These are phyloP conservation scores for Caracal caracal DNA, from an alignment of 2,113 vertebrate genomes.

Conservation along the genomic window DNA sequence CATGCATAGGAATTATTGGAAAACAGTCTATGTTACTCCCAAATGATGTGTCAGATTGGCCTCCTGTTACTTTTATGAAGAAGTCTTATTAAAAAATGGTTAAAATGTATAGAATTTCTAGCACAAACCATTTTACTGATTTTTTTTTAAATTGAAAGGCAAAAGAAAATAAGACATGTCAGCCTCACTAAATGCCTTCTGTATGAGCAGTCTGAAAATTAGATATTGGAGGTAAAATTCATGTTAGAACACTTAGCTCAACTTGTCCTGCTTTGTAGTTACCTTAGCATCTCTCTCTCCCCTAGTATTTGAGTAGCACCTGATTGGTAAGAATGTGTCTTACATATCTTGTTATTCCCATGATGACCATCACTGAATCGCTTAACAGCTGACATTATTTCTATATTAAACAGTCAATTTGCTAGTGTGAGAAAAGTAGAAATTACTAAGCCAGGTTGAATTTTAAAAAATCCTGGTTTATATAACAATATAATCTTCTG, in stretches of 20 bases:
- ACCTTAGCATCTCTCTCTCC: not conserved
- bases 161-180: not conserved
- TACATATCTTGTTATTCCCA: not conserved
- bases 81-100: not conserved
- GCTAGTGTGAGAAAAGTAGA: not conserved
- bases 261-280: not conserved
- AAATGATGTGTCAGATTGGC: not conserved
- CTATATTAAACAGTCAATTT: not conserved
- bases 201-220: not conserved
- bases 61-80: not conserved
- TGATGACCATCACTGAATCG: not conserved
- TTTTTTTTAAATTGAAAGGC: not conserved
- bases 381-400: not conserved
- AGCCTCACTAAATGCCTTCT: not conserved
- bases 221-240: not conserved
- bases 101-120: not conserved
- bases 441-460: not conserved
- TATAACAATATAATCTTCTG: not conserved
- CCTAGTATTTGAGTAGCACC: not conserved
- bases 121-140: not conserved
- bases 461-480: not conserved
- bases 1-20: not conserved
- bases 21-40: not conserved
- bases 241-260: not conserved
- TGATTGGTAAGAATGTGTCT: not conserved